These are phyloP conservation scores for Acanthosepion pharaonis DNA, from an alignment of 2,888 invertebrate species.

Conservation along the genomic window DNA sequence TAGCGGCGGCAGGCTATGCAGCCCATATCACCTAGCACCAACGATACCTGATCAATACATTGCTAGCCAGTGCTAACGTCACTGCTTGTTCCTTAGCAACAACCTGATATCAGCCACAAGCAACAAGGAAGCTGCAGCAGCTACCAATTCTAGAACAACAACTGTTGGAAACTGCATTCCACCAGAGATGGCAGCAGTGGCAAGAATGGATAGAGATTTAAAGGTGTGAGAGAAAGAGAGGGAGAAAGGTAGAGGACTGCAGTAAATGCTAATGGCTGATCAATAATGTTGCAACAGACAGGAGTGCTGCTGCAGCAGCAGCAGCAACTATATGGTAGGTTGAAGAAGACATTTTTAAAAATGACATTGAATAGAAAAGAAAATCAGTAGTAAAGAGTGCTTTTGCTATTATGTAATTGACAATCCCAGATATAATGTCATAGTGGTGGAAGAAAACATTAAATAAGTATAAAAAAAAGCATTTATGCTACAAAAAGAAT, in stretches of 20 bases:
- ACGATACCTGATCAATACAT: neutral
- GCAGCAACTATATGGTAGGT: neutral
- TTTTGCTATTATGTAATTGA: neutral
- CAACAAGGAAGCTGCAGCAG: neutral
- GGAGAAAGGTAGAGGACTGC: neutral
- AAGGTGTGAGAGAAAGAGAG: neutral
- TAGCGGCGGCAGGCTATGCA: neutral
- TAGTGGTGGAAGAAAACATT: neutral
- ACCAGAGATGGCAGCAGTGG: neutral
- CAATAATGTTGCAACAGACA: slow-evolving; percentile 43
- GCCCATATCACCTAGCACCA: slow-evolving; percentile 38
- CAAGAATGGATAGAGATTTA: neutral
- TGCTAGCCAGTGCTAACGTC: slow-evolving; percentile 33
- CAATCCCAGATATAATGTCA: neutral
- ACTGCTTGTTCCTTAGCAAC: slow-evolving; percentile 33
- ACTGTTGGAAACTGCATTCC: neutral
- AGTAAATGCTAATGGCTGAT: neutral
- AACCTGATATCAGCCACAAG: slow-evolving; percentile 3
- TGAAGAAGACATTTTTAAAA: neutral
- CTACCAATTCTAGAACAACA: slow-evolving; percentile 11
- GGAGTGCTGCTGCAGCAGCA: neutral
- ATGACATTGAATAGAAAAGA: neutral
- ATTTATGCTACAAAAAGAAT: neutral
- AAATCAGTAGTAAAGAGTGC: neutral
- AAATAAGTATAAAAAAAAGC: neutral